phyloP scores from a whole-genome alignment of 1,140 invertebrate genomes.

The Gonioctena quinquepunctata region DNA sequence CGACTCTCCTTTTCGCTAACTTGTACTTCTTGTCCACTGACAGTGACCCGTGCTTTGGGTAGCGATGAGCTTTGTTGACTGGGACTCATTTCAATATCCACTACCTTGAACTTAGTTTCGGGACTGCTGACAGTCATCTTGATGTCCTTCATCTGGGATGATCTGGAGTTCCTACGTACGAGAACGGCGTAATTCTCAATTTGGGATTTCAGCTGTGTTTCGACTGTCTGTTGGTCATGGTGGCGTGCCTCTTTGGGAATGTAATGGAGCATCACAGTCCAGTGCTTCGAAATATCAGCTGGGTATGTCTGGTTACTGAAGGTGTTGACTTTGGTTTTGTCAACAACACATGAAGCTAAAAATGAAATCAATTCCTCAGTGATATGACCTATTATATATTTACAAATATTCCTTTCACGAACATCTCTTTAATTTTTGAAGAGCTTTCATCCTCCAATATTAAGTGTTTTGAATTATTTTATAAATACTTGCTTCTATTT shows the following conservation, averaged over 20 bases:
- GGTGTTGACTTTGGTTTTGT: slow-evolving; percentile 60
- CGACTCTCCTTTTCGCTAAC: slow-evolving; percentile 35
- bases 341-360: slow-evolving; percentile 65
- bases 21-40: slow-evolving; percentile 51
- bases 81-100: slow-evolving; percentile 49
- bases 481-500: too few species aligned
- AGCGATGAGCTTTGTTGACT: background rate
- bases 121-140: slow-evolving; percentile 45
- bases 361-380: too few species aligned
- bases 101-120: slow-evolving; percentile 34
- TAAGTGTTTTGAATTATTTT: too few species aligned
- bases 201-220: slow-evolving; percentile 49
- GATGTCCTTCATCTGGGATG: slow-evolving; percentile 55
- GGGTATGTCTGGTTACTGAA: slow-evolving; percentile 66
- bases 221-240: slow-evolving; percentile 41
- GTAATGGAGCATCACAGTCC: slow-evolving; percentile 65
- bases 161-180: slow-evolving; percentile 43
- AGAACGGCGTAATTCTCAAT: slow-evolving; percentile 53
- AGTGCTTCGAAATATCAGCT: slow-evolving; percentile 57
- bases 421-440: too few species aligned
- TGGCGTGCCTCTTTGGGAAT: slow-evolving; percentile 47
- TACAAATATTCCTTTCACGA: too few species aligned
- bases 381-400: too few species aligned
- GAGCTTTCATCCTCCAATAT: too few species aligned
- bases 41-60: slow-evolving; percentile 34